Conservation (phyloP, 2,797 vertebrate genomes). For the Muscicapa striata region DNA sequence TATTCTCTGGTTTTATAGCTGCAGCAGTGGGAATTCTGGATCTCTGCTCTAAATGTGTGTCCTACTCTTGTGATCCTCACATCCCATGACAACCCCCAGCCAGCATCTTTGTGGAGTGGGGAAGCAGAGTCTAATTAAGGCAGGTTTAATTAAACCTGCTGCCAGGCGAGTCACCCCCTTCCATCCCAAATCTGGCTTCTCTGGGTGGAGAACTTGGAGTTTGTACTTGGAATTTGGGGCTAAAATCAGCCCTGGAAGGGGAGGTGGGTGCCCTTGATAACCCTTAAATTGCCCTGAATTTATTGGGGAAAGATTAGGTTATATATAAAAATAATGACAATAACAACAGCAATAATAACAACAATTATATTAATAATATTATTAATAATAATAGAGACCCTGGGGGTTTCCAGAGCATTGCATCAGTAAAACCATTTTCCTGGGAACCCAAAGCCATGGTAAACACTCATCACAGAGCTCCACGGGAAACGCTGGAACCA, state of each 20-base stretch:
- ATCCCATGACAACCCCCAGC: too few species aligned
- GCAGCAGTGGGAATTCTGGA: not conserved
- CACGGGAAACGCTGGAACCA: not conserved
- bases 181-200: rapidly evolving
- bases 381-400: not conserved
- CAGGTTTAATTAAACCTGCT: not conserved
- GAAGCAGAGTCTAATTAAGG: not conserved
- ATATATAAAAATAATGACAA: not conserved
- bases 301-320: not conserved
- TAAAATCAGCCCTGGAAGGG: not conserved
- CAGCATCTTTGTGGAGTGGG: not conserved
- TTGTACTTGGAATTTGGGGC: not conserved
- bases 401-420: not conserved
- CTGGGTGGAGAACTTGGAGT: not conserved
- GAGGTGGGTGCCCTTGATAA: not conserved
- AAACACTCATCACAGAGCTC: slow-evolving; percentile 12
- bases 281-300: not conserved
- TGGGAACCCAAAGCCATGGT: not conserved
- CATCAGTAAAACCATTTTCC: not conserved
- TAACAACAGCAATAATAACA: not conserved
- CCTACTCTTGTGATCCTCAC: not conserved
- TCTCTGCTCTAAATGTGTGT: rapidly evolving
- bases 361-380: not conserved
- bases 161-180: rapidly evolving
- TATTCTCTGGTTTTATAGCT: not conserved